Base-by-base conservation (phyloP, 2,888 invertebrate genomes). In the Molanna angustata region DNA sequence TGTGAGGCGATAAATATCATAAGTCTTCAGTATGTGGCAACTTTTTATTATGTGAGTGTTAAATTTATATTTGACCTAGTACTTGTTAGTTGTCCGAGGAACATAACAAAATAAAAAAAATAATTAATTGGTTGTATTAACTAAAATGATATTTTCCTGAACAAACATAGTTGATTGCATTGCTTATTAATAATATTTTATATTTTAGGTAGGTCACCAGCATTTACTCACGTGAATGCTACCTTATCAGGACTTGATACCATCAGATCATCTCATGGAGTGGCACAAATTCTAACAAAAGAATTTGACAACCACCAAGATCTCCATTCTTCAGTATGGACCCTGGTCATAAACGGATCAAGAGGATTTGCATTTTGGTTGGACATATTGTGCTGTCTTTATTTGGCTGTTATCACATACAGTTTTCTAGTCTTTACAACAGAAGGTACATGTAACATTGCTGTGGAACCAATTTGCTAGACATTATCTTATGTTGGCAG, bases 221-320 rank as follows among this genome's bases (percentile, higher is more conserved):
- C 94, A 0, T 87, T 92, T 64, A 85, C 86, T 47, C 92, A 94
- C 67, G 72, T 93, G 14, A 87, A 85, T 56, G 86, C 90, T 1
- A 87, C 90, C 0, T 77, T 94, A 1, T 83, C 87, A 61, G 94
- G 94, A 0, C 71, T 94, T 2, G 82, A 87, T 2, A 91, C 92
- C 0, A 89, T 94, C 51, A 73, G 94, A 39, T 87, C 92, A 0
- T 85, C 86, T 47, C 74, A 80, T 9, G 75, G 83, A 42, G 56
- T 73, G 16, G 84, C 88, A 66, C 71, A 80, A 4, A 79, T 83
- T 7, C 78, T 93, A 27, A 80, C 80, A 4, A 71, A 74, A 14
- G 86, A 88, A 66, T 88, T 88, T 65, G 88, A 88, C 65, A 74
- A 76, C 49, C 83, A 84, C 59, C 86, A 84, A 64, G 56, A 59